Evolutionary conservation across 2,113 vertebrate species (phyloP).

Genomic region (Vicugna pacos): DNA sequence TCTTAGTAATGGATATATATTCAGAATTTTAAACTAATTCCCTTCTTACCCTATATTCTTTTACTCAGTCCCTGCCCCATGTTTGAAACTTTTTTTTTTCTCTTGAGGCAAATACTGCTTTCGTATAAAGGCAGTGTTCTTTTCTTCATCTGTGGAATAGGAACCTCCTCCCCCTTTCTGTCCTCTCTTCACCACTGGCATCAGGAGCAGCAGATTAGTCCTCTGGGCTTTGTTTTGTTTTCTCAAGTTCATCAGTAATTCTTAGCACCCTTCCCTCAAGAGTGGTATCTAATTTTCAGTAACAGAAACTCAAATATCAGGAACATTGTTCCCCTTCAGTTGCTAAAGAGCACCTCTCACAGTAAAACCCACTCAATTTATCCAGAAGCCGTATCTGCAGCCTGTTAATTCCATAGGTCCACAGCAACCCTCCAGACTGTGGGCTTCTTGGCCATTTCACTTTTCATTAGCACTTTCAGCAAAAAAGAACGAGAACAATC

Average conservation of each 20-base stretch:
- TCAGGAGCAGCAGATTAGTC: neutral
- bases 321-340: neutral
- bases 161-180: neutral
- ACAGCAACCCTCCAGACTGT: neutral
- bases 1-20: neutral
- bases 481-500: neutral
- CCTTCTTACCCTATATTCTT: neutral
- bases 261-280: neutral
- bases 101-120: neutral
- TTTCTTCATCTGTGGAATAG: neutral
- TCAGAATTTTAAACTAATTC: neutral
- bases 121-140: neutral
- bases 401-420: neutral
- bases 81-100: neutral
- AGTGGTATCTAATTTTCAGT: neutral
- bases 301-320: neutral
- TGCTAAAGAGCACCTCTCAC: neutral
- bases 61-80: neutral
- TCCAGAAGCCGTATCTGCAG: neutral
- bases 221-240: neutral
- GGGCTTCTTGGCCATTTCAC: neutral
- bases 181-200: neutral
- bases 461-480: conserved; percentile 16
- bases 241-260: neutral
- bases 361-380: neutral